A percentile compares a stretch with the other conserved stretches of the same genome.
Conservation (phyloP, 2,888 invertebrate species). For the Glaucopsyche alexis region DNA sequence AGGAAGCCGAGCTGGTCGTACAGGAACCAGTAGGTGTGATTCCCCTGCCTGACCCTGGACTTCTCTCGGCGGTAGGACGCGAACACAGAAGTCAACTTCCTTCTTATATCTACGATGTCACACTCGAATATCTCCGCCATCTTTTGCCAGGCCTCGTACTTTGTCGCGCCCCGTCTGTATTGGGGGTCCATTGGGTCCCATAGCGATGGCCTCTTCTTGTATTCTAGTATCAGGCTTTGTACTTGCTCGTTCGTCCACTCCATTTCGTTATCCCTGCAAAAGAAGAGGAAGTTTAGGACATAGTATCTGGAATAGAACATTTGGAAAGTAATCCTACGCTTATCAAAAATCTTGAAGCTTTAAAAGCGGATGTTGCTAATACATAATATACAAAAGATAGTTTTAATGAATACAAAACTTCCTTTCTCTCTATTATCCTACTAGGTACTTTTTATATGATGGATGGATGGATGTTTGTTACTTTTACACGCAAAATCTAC, state of each 20-base stretch:
- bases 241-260: slow-evolving; percentile 63
- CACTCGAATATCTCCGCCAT: slow-evolving; percentile 59
- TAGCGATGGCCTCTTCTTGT: slow-evolving; percentile 52
- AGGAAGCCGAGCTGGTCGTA: slow-evolving; percentile 61
- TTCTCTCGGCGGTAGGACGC: slow-evolving; percentile 70
- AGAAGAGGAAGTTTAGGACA: not conserved
- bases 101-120: slow-evolving; percentile 59
- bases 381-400: no score
- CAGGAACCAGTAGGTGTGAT: slow-evolving; percentile 61
- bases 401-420: no score
- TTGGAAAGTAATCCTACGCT: no score
- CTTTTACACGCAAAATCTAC: no score
- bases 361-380: no score
- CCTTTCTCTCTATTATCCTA: no score
- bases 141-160: slow-evolving; percentile 62
- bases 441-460: no score
- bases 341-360: no score
- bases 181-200: slow-evolving; percentile 58
- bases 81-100: slow-evolving; percentile 68
- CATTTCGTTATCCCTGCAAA: slow-evolving; percentile 45
- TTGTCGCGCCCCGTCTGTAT: slow-evolving; percentile 56
- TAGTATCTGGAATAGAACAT: no score
- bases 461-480: no score
- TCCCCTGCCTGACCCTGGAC: slow-evolving; percentile 56
- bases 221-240: slow-evolving; percentile 56